Evolutionary conservation across 2,113 vertebrate species (phyloP).

Genomic region (Picathartes gymnocephalus): DNA sequence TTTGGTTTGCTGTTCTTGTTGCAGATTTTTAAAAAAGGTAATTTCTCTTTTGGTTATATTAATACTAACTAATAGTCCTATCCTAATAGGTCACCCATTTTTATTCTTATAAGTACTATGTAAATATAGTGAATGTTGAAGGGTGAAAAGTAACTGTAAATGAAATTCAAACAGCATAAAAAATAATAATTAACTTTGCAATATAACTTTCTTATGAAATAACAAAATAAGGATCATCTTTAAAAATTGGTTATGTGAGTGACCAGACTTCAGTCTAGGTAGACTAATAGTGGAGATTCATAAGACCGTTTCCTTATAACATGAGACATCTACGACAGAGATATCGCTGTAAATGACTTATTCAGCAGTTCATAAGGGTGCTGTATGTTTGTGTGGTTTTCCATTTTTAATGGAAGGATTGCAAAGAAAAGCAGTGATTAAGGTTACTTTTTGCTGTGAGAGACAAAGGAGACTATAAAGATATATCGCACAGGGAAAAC

Average conservation of each 20-base stretch:
- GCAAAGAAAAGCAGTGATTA: not conserved
- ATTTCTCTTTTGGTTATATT: not conserved
- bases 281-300: not conserved
- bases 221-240: not conserved
- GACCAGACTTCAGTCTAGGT: not conserved
- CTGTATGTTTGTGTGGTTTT: not conserved
- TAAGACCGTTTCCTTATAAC: not conserved
- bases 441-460: not conserved
- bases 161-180: not conserved
- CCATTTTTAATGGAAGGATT: not conserved
- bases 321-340: slow-evolving; percentile 5
- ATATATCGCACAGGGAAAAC: not conserved
- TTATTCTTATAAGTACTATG: not conserved
- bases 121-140: not conserved
- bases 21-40: not conserved
- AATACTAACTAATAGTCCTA: not conserved
- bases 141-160: not conserved
- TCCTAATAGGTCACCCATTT: not conserved
- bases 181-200: not conserved
- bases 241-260: not conserved
- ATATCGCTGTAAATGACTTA: not conserved
- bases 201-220: not conserved
- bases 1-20: not conserved
- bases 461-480: not conserved
- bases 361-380: not conserved